phyloP scores from a whole-genome alignment of 2,888 invertebrate genomes.

The Apodemia duryi region DNA sequence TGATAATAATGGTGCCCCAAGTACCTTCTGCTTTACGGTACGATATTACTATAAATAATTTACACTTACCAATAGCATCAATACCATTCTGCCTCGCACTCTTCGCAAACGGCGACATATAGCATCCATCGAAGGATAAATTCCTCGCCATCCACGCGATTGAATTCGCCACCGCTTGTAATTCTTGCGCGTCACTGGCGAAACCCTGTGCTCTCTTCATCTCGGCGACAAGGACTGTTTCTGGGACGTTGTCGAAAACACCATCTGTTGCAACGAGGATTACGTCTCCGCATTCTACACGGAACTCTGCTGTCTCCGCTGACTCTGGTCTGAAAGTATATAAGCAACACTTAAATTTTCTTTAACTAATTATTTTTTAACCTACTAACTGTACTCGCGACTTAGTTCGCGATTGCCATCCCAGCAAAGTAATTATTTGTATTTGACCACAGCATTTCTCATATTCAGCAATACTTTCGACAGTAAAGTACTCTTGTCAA shows the following conservation, averaged over 20 bases:
- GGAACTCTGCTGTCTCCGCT: conserved; percentile 92
- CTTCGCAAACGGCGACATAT: conserved; percentile 96
- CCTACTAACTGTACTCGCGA: too few relatives aligned
- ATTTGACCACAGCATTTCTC: too few relatives aligned
- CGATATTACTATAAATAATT: too few relatives aligned
- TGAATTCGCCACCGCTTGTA: conserved; percentile 95
- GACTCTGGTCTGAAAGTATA: conserved; percentile 87
- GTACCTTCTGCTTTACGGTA: too few relatives aligned
- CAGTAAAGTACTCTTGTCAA: too few relatives aligned
- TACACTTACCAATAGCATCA: conserved; percentile 87
- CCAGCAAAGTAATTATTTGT: too few relatives aligned
- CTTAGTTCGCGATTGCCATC: too few relatives aligned
- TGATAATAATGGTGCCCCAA: too few relatives aligned
- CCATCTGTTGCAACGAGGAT: conserved; percentile 98
- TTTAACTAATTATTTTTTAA: too few relatives aligned
- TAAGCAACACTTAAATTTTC: conserved; percentile 16
- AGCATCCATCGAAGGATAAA: conserved; percentile 95
- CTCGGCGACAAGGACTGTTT: conserved; percentile 92
- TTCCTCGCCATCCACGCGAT: conserved; percentile 97
- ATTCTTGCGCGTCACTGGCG: conserved; percentile 81
- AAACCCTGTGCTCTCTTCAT: conserved; percentile 83
- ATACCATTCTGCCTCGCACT: conserved; percentile 96
- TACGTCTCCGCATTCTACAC: conserved; percentile 94
- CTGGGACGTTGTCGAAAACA: conserved; percentile 98
- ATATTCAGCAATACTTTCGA: too few relatives aligned